phyloP scores from a whole-genome alignment of 2,797 vertebrate species.

The Aplochiton taeniatus region DNA sequence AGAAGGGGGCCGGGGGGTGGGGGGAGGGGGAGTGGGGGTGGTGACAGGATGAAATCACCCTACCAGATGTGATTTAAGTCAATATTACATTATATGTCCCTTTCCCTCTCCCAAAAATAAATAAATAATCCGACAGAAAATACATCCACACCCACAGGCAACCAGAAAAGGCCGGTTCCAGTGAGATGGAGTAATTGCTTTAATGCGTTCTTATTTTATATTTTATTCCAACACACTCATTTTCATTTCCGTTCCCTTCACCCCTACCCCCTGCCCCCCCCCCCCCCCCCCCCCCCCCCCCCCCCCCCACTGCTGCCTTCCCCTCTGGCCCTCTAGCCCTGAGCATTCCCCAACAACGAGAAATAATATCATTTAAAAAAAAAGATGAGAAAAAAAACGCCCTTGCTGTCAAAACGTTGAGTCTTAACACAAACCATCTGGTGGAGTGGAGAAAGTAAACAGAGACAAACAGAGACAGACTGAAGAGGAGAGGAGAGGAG shows the following conservation, averaged over 20 bases:
- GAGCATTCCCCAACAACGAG: constrained; percentile 66
- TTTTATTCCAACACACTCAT: constrained; percentile 29
- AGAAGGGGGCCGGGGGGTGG: constrained; percentile 62
- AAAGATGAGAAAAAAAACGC: constrained; percentile 41
- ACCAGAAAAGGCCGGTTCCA: constrained; percentile 56
- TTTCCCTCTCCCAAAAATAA: too few relatives aligned
- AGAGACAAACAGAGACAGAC: constrained; percentile 50
- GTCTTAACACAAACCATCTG: constrained; percentile 81
- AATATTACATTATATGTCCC: constrained; percentile 78
- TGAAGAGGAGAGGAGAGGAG: constrained; percentile 8
- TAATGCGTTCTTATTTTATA: constrained; percentile 61
- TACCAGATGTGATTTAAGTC: constrained; percentile 82
- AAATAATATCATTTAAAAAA: constrained; percentile 65
- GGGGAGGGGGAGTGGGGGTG: background rate
- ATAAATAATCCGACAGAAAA: constrained; percentile 39
- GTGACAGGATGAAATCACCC: constrained; percentile 79
- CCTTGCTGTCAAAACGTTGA: constrained; percentile 69
- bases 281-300: constrained; percentile 59
- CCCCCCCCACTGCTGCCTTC: constrained; percentile 61
- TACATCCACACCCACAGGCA: constrained; percentile 51
- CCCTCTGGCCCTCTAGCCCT: constrained; percentile 62
- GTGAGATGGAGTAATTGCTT: constrained; percentile 74
- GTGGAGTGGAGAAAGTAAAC: constrained; percentile 70
- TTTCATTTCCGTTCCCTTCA: constrained; percentile 66
- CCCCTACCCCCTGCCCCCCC: constrained; percentile 60